Conservation (phyloP, 2,797 vertebrate species). For the Sorex maritimensis region DNA sequence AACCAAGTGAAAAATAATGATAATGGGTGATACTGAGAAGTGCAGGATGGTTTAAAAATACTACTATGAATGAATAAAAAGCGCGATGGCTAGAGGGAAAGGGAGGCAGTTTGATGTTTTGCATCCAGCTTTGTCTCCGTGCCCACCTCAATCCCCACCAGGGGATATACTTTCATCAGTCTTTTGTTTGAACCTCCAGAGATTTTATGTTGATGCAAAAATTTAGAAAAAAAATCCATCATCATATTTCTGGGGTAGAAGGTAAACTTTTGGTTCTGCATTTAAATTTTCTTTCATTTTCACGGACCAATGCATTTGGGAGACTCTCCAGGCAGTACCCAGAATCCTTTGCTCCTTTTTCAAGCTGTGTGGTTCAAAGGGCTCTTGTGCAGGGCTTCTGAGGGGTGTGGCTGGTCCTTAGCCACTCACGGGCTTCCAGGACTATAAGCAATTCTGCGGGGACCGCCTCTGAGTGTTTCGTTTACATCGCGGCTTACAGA, state of each 20-base stretch:
- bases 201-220: not conserved
- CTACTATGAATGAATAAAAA: too few relatives aligned
- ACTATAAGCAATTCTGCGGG: not conserved
- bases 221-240: not conserved
- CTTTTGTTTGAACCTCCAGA: not conserved
- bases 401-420: not conserved
- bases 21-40: too few relatives aligned
- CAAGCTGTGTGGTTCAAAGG: not conserved
- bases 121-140: not conserved
- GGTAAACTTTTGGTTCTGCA: not conserved
- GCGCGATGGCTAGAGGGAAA: not conserved
- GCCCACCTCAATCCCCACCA: rapidly evolving
- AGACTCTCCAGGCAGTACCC: not conserved
- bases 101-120: not conserved
- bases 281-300: not conserved
- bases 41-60: not conserved
- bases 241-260: constrained; percentile 4
- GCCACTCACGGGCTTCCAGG: not conserved
- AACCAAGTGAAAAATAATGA: too few relatives aligned
- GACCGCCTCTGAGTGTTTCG: not conserved
- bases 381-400: not conserved
- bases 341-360: not conserved
- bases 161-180: constrained; percentile 11
- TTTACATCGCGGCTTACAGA: not conserved
- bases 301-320: not conserved